Evolutionary conservation across 2,113 vertebrate species (phyloP).

Genomic region (Chlorocebus sabaeus): DNA sequence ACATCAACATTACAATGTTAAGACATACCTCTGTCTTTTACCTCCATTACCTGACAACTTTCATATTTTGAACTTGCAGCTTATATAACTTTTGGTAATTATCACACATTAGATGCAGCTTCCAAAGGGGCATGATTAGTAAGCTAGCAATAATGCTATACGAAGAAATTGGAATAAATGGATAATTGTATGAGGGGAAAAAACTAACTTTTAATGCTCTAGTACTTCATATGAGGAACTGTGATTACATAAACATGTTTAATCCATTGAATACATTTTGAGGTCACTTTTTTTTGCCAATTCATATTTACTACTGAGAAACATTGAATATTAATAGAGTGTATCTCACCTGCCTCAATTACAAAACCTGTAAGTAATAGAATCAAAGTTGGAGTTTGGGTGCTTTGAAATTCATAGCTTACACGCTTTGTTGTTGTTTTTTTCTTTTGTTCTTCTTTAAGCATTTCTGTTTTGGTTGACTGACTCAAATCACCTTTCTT

Average conservation of each 20-base stretch:
- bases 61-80: background rate
- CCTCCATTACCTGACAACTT: background rate
- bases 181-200: background rate
- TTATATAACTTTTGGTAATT: background rate
- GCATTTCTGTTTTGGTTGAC: background rate
- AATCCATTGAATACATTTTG: background rate
- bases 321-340: background rate
- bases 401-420: background rate
- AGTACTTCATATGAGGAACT: background rate
- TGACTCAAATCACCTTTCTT: background rate
- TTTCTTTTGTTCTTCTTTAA: background rate
- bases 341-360: background rate
- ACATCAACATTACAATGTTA: background rate
- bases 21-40: background rate
- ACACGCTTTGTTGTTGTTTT: background rate
- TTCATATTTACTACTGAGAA: background rate
- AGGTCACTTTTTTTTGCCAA: background rate
- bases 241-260: background rate
- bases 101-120: background rate
- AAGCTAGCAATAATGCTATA: background rate
- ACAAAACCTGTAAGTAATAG: background rate
- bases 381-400: background rate
- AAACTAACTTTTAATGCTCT: background rate
- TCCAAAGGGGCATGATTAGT: background rate
- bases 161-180: background rate